A percentile compares a stretch with the other conserved stretches of the same genome.
phyloP scores from a whole-genome alignment of 2,888 invertebrate species.

The Ctena decussata region DNA sequence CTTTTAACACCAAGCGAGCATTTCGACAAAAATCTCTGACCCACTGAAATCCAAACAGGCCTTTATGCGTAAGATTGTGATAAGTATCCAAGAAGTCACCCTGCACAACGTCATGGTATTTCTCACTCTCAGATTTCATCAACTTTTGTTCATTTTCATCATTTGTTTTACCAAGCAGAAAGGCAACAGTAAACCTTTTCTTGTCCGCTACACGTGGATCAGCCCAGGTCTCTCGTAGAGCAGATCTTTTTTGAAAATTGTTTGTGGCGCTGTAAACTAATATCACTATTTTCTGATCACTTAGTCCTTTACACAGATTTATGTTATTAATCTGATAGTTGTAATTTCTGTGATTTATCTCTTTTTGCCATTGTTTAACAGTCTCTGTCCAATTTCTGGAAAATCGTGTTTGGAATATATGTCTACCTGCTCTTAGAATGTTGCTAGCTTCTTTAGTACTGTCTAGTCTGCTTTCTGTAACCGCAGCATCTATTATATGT shows the following conservation, averaged over 20 bases:
- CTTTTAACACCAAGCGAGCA: neutral
- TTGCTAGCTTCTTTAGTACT: neutral
- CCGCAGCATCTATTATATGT: neutral
- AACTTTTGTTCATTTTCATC: neutral
- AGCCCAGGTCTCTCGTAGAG: neutral
- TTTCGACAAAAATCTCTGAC: constrained; percentile 1
- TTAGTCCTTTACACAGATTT: neutral
- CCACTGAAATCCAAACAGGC: constrained; percentile 1
- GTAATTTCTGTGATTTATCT: neutral
- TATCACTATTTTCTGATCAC: neutral
- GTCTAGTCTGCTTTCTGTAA: neutral
- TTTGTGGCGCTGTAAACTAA: neutral
- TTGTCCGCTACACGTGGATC: neutral
- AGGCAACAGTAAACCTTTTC: neutral
- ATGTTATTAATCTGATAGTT: neutral
- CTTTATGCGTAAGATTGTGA: neutral
- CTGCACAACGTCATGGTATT: neutral
- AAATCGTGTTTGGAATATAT: neutral
- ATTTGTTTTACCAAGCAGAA: neutral
- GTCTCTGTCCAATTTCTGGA: neutral
- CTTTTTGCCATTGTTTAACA: neutral
- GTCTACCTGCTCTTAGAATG: neutral
- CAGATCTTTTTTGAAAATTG: neutral
- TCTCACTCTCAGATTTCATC: neutral
- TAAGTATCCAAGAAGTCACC: neutral